These are phyloP conservation scores for Andrena camellia DNA, from an alignment of 2,888 invertebrate genomes.

Conservation along the genomic window DNA sequence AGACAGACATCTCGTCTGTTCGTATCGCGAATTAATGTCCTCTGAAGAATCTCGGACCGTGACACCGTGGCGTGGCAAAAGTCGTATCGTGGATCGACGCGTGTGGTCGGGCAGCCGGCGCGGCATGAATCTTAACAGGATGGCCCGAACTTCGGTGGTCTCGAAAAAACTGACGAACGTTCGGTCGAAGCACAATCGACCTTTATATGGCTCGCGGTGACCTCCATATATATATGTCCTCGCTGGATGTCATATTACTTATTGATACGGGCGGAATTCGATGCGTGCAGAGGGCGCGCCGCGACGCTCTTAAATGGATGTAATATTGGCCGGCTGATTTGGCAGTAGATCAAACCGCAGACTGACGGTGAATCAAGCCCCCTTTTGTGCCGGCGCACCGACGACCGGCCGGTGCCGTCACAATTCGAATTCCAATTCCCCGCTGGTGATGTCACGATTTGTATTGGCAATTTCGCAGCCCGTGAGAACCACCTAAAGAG, in stretches of 20 bases:
- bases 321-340: slow-evolving; percentile 67
- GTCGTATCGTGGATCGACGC: slow-evolving; percentile 4
- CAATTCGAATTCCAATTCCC: slow-evolving; percentile 68
- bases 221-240: slow-evolving; percentile 65
- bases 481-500: slow-evolving; percentile 66
- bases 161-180: slow-evolving; percentile 55
- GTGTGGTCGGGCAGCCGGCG: slow-evolving; percentile 25
- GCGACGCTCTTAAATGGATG: slow-evolving; percentile 68
- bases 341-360: slow-evolving; percentile 67
- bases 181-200: slow-evolving; percentile 63
- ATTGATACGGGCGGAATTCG: slow-evolving; percentile 71
- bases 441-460: slow-evolving; percentile 70
- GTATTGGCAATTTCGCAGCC: slow-evolving; percentile 63
- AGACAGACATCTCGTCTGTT: slow-evolving; percentile 3
- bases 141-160: slow-evolving; percentile 46
- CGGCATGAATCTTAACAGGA: not conserved
- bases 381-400: slow-evolving; percentile 42
- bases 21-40: not conserved
- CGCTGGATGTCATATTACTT: slow-evolving; percentile 76
- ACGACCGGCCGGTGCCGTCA: slow-evolving; percentile 12
- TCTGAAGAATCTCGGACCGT: not conserved
- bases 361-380: slow-evolving; percentile 61
- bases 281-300: slow-evolving; percentile 57
- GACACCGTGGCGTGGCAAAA: not conserved
- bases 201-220: slow-evolving; percentile 54